Conservation (phyloP, 2,888 invertebrate genomes). For the Drosophila parthenogenetica region DNA sequence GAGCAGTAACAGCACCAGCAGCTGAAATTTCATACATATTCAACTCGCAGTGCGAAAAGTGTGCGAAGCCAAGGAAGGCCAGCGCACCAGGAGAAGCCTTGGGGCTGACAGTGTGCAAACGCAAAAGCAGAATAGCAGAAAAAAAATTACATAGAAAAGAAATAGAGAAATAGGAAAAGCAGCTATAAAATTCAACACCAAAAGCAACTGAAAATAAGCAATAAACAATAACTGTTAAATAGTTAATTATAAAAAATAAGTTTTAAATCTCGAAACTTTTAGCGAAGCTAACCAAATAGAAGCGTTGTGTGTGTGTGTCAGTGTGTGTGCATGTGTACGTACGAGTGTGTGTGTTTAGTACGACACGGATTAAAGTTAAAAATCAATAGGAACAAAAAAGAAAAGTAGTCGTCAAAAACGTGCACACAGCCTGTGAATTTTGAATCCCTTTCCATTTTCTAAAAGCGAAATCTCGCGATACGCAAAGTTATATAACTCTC, state of each 20-base stretch:
- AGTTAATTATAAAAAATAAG: conserved; percentile 11
- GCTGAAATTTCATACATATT: conserved; percentile 21
- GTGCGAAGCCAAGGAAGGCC: conserved; percentile 56
- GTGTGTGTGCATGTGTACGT: background rate
- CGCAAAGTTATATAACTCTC: conserved; percentile 44
- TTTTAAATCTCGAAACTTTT: background rate
- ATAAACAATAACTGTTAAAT: conserved; percentile 15
- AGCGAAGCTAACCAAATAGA: background rate
- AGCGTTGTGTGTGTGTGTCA: background rate
- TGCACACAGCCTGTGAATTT: conserved; percentile 16
- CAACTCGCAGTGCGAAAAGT: conserved; percentile 54
- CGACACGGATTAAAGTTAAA: conserved; percentile 17
- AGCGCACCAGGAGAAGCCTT: conserved; percentile 37
- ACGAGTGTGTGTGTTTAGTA: conserved; percentile 2
- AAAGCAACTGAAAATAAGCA: conserved; percentile 17
- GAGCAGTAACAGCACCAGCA: conserved; percentile 16
- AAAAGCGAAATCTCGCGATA: conserved; percentile 26
- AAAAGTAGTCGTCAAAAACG: conserved; percentile 6
- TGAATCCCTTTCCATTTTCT: conserved; percentile 2
- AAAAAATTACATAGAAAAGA: background rate
- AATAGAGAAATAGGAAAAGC: conserved; percentile 29
- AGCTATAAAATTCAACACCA: background rate
- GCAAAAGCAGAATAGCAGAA: conserved; percentile 6
- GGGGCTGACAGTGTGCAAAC: conserved; percentile 14
- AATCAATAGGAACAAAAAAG: conserved; percentile 18